These are phyloP conservation scores for Abramis brama DNA, from an alignment of 2,113 vertebrate genomes.

Conservation along the genomic window DNA sequence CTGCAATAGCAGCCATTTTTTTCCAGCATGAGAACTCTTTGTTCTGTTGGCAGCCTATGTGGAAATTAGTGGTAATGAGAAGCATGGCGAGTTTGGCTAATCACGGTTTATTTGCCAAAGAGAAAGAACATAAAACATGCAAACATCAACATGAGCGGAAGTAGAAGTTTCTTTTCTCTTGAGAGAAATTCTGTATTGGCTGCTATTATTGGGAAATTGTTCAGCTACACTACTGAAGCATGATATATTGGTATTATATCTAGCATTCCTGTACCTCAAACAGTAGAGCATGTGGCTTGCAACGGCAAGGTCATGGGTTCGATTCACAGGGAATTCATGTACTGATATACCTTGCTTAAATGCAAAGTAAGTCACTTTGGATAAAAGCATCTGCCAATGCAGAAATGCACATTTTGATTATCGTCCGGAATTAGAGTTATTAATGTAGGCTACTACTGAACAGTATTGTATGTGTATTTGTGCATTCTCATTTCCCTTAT, in stretches of 20 bases:
- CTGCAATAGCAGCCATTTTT: not conserved
- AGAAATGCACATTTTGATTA: not conserved
- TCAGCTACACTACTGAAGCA: not conserved
- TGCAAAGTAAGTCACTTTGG: not conserved
- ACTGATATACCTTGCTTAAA: not conserved
- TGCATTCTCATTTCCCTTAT: not conserved
- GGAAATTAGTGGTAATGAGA: constrained; percentile 62
- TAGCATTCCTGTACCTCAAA: not conserved
- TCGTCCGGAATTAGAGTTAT: not conserved
- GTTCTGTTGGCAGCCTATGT: constrained; percentile 48
- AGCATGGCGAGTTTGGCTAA: constrained; percentile 44
- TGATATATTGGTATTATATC: not conserved
- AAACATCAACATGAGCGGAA: not conserved
- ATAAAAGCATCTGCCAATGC: not conserved
- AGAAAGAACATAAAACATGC: not conserved
- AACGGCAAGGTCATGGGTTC: not conserved
- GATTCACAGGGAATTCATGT: not conserved
- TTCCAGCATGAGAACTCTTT: constrained; percentile 15
- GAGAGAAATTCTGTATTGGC: not conserved
- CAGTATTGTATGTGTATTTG: not conserved
- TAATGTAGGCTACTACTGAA: not conserved
- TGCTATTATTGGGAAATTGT: not conserved
- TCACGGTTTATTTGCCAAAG: constrained; percentile 41
- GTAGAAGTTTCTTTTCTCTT: not conserved
- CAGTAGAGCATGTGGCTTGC: not conserved